Conservation (phyloP, 2,113 vertebrate species). For the Tringa solitaria region DNA sequence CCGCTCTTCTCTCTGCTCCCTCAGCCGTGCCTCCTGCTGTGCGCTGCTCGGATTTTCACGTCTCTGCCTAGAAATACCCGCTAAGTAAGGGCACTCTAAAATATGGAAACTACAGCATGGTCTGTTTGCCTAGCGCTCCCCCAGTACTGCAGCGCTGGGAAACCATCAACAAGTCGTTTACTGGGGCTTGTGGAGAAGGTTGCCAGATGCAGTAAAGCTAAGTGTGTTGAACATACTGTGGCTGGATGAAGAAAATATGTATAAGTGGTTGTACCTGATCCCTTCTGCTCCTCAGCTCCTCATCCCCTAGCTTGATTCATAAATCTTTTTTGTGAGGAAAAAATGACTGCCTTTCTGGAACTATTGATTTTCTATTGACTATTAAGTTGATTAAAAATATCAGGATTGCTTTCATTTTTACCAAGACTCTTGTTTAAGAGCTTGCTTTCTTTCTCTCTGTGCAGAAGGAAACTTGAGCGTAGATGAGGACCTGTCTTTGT, state of each 20-base stretch:
- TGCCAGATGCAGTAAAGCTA: not conserved
- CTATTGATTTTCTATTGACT: not conserved
- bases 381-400: not conserved
- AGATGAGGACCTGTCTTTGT: not conserved
- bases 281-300: not conserved
- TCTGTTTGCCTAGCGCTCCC: not conserved
- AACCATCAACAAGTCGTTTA: rapidly evolving
- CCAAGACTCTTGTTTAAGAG: not conserved
- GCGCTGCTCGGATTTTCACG: not conserved
- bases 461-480: not conserved
- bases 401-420: not conserved
- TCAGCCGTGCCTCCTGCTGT: rapidly evolving
- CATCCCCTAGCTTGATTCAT: not conserved
- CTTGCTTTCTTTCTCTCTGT: not conserved
- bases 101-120: rapidly evolving
- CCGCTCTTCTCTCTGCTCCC: rapidly evolving
- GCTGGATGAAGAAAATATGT: not conserved
- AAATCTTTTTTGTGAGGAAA: not conserved
- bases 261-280: not conserved
- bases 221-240: not conserved
- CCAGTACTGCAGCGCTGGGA: not conserved
- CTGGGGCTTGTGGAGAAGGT: not conserved
- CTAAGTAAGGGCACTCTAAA: not conserved
- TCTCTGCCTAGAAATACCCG: not conserved
- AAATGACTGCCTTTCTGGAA: not conserved